Evolutionary conservation across 2,113 vertebrate species (phyloP).

Genomic region (Synchiropus splendidus): DNA sequence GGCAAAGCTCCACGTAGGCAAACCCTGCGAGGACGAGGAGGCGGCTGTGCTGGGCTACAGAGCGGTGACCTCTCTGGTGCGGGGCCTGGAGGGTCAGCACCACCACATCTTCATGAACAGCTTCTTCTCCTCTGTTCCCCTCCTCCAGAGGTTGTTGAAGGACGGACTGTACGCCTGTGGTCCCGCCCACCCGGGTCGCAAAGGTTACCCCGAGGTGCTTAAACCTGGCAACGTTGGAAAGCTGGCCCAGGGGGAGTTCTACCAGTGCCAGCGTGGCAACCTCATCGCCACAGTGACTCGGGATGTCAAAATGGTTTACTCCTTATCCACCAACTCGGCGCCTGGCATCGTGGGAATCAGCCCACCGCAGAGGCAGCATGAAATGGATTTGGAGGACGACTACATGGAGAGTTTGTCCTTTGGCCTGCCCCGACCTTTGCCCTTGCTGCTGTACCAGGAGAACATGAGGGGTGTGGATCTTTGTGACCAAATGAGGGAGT

Average conservation of each 20-base stretch:
- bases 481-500: slow-evolving; percentile 71
- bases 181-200: slow-evolving; percentile 61
- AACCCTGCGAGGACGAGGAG: slow-evolving; percentile 49
- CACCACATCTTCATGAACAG: slow-evolving; percentile 74
- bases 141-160: slow-evolving; percentile 65
- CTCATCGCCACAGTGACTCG: slow-evolving; percentile 69
- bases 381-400: slow-evolving; percentile 47
- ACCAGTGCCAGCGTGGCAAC: slow-evolving; percentile 72
- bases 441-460: slow-evolving; percentile 71
- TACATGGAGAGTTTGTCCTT: slow-evolving; percentile 39
- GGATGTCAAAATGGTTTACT: slow-evolving; percentile 65
- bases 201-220: slow-evolving; percentile 69
- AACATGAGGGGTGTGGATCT: slow-evolving; percentile 74
- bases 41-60: slow-evolving; percentile 47
- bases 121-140: slow-evolving; percentile 70
- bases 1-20: slow-evolving; percentile 62
- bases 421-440: slow-evolving; percentile 63
- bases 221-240: slow-evolving; percentile 66
- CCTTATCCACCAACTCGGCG: slow-evolving; percentile 68
- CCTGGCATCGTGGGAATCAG: slow-evolving; percentile 72
- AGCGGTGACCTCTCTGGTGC: slow-evolving; percentile 62
- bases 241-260: slow-evolving; percentile 68
- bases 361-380: slow-evolving; percentile 48
- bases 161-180: slow-evolving; percentile 69
- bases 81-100: slow-evolving; percentile 66